Conservation (phyloP, 2,113 vertebrate species). For the Panthera leo region DNA sequence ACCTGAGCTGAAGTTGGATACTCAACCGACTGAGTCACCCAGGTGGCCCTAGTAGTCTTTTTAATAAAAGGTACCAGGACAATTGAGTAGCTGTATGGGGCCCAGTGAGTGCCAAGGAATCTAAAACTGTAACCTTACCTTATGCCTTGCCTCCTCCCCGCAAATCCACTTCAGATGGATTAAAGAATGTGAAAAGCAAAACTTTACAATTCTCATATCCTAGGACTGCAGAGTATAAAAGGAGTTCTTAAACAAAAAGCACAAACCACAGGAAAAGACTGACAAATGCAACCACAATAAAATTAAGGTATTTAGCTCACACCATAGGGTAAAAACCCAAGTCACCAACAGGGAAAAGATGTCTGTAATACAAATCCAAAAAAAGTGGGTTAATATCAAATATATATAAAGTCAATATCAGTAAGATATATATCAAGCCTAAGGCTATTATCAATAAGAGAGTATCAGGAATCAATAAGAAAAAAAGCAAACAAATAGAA, state of each 20-base stretch:
- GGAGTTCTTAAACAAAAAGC: background rate
- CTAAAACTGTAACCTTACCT: background rate
- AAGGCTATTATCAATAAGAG: background rate
- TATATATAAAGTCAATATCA: background rate
- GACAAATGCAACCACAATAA: background rate
- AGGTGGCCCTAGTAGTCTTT: background rate
- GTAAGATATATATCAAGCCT: background rate
- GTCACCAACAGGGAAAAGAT: background rate
- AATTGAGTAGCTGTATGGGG: background rate
- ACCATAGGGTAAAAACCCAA: background rate
- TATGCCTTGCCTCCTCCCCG: background rate
- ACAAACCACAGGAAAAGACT: background rate
- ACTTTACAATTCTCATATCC: background rate
- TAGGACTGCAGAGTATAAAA: background rate
- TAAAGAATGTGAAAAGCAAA: background rate
- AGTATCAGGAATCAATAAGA: background rate
- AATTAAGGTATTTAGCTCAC: background rate
- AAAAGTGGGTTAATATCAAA: background rate
- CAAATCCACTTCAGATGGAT: background rate
- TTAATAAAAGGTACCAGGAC: background rate
- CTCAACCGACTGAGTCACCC: too few relatives aligned
- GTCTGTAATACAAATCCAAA: background rate
- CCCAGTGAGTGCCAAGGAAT: background rate
- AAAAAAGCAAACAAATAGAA: background rate
- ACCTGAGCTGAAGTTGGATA: too few relatives aligned